Evolutionary conservation across 2,797 vertebrate species (phyloP).

Genomic region (Notamacropus eugenii): DNA sequence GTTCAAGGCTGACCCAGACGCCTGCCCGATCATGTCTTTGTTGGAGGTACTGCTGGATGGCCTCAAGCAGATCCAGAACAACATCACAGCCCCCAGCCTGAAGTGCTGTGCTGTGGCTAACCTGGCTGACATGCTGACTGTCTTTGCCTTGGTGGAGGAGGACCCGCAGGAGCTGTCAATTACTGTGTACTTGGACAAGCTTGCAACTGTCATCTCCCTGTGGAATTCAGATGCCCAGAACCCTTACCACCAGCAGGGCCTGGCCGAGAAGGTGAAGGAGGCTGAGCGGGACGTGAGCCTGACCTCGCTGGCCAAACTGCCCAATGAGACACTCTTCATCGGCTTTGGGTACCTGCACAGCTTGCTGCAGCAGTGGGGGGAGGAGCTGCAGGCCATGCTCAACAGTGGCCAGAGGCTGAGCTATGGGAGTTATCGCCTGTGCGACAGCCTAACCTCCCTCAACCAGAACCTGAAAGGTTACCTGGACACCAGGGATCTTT

Average conservation of each 20-base stretch:
- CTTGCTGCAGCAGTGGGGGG: conserved; percentile 86
- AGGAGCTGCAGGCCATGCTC: conserved; percentile 80
- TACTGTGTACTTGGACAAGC: conserved; percentile 85
- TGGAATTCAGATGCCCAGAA: conserved; percentile 81
- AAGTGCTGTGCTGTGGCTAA: conserved; percentile 89
- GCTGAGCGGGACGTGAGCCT: conserved; percentile 86
- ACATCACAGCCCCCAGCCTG: conserved; percentile 80
- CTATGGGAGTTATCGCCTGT: conserved; percentile 80
- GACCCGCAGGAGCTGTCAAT: conserved; percentile 77
- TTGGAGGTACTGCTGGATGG: conserved; percentile 87
- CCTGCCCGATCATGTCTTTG: conserved; percentile 57
- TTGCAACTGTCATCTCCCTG: conserved; percentile 84
- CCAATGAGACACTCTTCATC: conserved; percentile 76
- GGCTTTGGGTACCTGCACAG: conserved; percentile 80
- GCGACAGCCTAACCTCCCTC: conserved; percentile 77
- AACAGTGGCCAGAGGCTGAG: conserved; percentile 68
- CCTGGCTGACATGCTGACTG: conserved; percentile 88
- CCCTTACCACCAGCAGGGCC: conserved; percentile 62
- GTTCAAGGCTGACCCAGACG: conserved; percentile 89
- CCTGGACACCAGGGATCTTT: conserved; percentile 38
- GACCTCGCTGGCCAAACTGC: conserved; percentile 73
- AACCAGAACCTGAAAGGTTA: conserved; percentile 73
- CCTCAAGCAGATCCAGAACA: conserved; percentile 85
- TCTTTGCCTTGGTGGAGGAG: conserved; percentile 81
- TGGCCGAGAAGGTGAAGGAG: conserved; percentile 85